Evolutionary conservation across 2,113 vertebrate genomes (phyloP).

Genomic region (Proteles cristata): DNA sequence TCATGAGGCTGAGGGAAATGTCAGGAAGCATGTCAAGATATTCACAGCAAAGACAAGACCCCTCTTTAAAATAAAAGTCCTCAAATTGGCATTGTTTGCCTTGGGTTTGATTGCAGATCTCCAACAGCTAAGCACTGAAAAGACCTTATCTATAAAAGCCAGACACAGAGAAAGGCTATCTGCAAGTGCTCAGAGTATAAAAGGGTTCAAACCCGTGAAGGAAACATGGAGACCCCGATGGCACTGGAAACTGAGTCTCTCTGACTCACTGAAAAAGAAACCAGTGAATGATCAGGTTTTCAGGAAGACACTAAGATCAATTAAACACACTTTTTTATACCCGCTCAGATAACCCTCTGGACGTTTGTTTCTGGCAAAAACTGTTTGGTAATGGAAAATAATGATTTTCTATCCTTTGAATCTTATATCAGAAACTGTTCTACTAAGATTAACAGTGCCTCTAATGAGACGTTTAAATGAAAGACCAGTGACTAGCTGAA

Average conservation of each 20-base stretch:
- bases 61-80: background rate
- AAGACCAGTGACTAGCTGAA: no score
- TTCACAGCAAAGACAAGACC: background rate
- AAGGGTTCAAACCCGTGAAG: background rate
- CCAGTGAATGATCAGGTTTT: background rate
- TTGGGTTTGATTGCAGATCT: background rate
- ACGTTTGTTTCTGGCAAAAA: conserved; percentile 50
- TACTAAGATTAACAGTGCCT: conserved; percentile 42
- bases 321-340: background rate
- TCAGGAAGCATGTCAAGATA: background rate
- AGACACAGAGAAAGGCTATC: background rate
- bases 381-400: conserved; percentile 26
- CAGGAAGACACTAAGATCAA: conserved; percentile 20
- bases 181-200: background rate
- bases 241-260: background rate
- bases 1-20: background rate
- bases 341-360: background rate
- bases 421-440: background rate
- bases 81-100: background rate
- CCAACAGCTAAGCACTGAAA: background rate
- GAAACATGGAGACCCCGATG: background rate
- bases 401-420: conserved; percentile 45
- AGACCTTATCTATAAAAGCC: conserved; percentile 17
- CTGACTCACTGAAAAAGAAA: background rate
- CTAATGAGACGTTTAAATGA: background rate